Conservation (phyloP, 2,888 invertebrate species). For the Escarpia spicata region DNA sequence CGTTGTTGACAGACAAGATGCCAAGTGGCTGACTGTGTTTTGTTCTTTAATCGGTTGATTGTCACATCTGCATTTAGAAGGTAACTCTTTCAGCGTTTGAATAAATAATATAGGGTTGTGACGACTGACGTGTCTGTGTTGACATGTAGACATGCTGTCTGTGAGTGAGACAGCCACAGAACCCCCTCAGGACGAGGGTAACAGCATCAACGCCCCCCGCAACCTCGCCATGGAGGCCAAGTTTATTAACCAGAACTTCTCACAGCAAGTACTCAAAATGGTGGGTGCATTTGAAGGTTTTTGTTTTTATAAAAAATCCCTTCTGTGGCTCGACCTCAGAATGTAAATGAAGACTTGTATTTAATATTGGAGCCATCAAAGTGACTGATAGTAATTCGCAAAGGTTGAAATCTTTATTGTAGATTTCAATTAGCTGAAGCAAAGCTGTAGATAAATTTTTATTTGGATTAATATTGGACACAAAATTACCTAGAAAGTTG, state of each 20-base stretch:
- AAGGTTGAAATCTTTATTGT: background rate
- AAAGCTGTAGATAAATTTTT: no score
- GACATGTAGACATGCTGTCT: constrained; percentile 81
- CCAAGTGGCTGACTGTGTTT: no score
- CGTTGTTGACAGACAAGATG: no score
- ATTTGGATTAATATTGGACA: background rate
- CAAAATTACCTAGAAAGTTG: background rate
- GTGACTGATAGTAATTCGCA: background rate
- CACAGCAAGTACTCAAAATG: constrained; percentile 87
- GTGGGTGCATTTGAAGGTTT: constrained; percentile 56
- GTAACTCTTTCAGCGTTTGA: no score
- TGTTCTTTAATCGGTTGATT: no score
- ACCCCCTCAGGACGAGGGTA: constrained; percentile 95
- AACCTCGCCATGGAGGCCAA: constrained; percentile 97
- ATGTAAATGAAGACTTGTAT: background rate
- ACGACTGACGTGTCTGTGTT: background rate
- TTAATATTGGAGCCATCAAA: no score
- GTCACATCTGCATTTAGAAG: no score
- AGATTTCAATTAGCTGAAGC: no score
- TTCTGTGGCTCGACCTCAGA: background rate
- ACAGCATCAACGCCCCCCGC: constrained; percentile 92
- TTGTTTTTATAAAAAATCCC: background rate
- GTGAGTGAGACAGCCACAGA: constrained; percentile 98
- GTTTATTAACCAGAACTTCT: constrained; percentile 99
- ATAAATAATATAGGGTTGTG: background rate